Evolutionary conservation across 2,888 invertebrate species (phyloP).

Genomic region (Ennomos quercinarius): DNA sequence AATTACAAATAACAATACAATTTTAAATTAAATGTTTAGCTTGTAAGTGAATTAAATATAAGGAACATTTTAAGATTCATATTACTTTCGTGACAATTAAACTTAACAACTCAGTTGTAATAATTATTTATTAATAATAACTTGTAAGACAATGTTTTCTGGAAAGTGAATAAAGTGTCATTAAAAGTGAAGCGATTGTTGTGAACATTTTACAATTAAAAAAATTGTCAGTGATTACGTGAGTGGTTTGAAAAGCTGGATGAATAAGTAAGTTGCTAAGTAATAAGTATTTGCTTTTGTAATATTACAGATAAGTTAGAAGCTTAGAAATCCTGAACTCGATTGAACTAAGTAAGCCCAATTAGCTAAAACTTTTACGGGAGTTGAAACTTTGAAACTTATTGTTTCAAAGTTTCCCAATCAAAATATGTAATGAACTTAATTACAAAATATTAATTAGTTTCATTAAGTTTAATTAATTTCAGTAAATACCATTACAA

Average conservation of each 20-base stretch:
- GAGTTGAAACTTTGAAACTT: neutral
- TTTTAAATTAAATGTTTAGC: no score
- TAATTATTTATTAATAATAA: no score
- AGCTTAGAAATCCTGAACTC: neutral
- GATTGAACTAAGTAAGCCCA: neutral
- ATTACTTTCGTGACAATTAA: no score
- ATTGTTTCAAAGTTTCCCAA: constrained; percentile 18
- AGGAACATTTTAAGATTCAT: no score
- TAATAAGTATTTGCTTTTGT: neutral
- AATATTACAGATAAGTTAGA: neutral
- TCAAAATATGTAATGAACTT: constrained; percentile 9
- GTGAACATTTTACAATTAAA: neutral
- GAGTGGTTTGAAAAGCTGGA: constrained; percentile 2
- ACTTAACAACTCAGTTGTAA: no score
- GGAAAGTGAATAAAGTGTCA: no score
- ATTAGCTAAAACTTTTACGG: neutral
- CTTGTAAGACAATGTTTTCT: no score
- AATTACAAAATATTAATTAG: constrained; percentile 10
- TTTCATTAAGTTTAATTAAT: constrained; percentile 4
- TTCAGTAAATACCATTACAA: no score
- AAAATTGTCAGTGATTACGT: neutral
- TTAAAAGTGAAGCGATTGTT: neutral
- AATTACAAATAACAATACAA: no score
- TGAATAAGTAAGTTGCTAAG: constrained; percentile 17
- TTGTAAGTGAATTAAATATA: no score